Percentiles rank a stretch among this genome's conserved stretches.
Evolutionary conservation across 2,888 invertebrate genomes (phyloP).

Genomic region (Eretmocerus hayati): DNA sequence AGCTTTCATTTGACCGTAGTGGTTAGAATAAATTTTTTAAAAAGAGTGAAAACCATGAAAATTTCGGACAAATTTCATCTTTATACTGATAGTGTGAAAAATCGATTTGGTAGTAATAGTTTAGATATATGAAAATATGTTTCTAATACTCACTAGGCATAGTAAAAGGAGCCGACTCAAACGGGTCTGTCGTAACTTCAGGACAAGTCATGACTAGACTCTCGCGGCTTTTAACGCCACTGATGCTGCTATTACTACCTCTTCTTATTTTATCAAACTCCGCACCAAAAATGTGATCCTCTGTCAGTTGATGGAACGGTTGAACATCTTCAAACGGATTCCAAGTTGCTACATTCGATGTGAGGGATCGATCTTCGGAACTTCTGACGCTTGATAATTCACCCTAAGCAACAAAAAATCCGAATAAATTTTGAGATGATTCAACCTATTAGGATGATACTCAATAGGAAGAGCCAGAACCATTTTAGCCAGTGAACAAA

Average conservation of each 20-base stretch:
- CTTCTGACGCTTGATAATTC: constrained; percentile 44
- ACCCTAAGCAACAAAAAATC: constrained; percentile 31
- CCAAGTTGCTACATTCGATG: constrained; percentile 65
- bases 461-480: no score
- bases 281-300: constrained; percentile 75
- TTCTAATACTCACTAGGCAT: constrained; percentile 53
- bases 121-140: background rate
- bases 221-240: constrained; percentile 63
- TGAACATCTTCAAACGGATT: constrained; percentile 73
- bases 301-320: constrained; percentile 67
- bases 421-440: no score
- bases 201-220: constrained; percentile 61
- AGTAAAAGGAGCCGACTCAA: constrained; percentile 76
- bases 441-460: no score
- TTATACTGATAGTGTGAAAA: constrained; percentile 14
- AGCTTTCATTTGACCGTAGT: no score
- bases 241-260: constrained; percentile 71
- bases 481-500: no score
- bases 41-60: background rate
- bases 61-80: background rate
- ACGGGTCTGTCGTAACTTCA: constrained; percentile 63
- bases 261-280: constrained; percentile 76
- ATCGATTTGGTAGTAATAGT: background rate
- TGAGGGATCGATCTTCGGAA: constrained; percentile 44
- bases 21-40: no score